Conservation (phyloP, 2,113 vertebrate genomes). For the Chascanopsetta lugubris region DNA sequence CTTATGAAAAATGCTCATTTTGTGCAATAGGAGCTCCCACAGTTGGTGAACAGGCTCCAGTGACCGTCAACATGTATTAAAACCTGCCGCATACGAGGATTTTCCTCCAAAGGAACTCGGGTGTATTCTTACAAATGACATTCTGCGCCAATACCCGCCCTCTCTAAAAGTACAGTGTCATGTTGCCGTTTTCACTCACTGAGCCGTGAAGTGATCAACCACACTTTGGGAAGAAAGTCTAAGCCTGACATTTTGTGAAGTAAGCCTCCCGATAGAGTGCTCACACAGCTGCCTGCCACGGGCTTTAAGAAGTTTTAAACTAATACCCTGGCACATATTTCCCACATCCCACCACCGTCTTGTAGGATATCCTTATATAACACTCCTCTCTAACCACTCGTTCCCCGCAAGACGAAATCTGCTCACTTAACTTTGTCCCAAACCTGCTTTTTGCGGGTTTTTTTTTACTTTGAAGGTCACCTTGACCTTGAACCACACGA, state of each 20-base stretch:
- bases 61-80: too few relatives aligned
- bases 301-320: slow-evolving; percentile 72
- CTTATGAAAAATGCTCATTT: too few relatives aligned
- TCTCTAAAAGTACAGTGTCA: slow-evolving; percentile 21
- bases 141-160: background rate
- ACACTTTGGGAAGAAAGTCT: slow-evolving; percentile 46
- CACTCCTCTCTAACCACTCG: background rate
- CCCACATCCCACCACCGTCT: slow-evolving; percentile 31
- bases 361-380: slow-evolving; percentile 47
- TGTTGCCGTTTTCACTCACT: slow-evolving; percentile 26
- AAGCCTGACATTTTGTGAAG: slow-evolving; percentile 68
- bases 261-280: slow-evolving; percentile 63
- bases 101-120: too few relatives aligned
- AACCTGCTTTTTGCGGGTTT: slow-evolving; percentile 8
- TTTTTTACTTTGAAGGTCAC: slow-evolving; percentile 13
- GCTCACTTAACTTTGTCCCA: slow-evolving; percentile 15
- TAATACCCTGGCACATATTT: slow-evolving; percentile 72
- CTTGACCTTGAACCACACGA: slow-evolving; percentile 8
- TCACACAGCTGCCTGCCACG: slow-evolving; percentile 55
- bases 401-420: background rate
- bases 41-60: too few relatives aligned
- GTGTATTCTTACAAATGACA: background rate
- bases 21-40: too few relatives aligned
- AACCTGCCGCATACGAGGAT: too few relatives aligned
- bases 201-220: slow-evolving; percentile 56